These are phyloP conservation scores for Gavialis gangeticus DNA, from an alignment of 2,113 vertebrate genomes.

Conservation along the genomic window DNA sequence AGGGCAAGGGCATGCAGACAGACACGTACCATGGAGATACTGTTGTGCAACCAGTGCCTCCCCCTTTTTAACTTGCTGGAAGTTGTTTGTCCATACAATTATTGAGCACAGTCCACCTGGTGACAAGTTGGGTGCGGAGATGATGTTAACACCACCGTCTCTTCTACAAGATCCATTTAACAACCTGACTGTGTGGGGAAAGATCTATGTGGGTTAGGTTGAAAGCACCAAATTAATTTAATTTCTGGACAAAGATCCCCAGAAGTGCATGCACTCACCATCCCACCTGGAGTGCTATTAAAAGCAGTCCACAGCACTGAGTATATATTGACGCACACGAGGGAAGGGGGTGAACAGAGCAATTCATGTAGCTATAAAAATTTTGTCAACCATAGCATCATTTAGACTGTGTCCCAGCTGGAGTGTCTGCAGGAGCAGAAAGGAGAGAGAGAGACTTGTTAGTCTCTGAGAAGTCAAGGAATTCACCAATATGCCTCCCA, in stretches of 20 bases:
- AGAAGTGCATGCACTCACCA: neutral
- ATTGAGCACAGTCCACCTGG: too few relatives aligned
- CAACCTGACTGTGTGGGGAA: neutral
- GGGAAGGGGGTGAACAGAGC: conserved; percentile 32
- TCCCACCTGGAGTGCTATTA: neutral
- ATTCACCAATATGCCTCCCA: rapidly evolving
- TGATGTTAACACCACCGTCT: neutral
- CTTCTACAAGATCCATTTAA: neutral
- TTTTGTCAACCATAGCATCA: neutral
- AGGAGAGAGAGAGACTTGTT: neutral
- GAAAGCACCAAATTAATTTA: conserved; percentile 3
- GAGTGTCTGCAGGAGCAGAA: neutral
- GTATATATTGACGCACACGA: neutral
- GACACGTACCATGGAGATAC: neutral
- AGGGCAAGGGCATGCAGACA: too few relatives aligned
- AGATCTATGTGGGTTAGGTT: neutral
- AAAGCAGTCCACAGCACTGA: neutral
- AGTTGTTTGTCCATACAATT: too few relatives aligned
- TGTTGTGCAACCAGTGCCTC: neutral
- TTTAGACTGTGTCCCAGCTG: neutral
- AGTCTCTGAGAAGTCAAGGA: neutral
- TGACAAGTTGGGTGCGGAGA: neutral
- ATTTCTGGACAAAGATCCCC: conserved; percentile 19
- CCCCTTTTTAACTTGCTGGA: too few relatives aligned
- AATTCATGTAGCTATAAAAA: neutral